Conservation (phyloP, 2,888 invertebrate species). For the Hyles lineata region DNA sequence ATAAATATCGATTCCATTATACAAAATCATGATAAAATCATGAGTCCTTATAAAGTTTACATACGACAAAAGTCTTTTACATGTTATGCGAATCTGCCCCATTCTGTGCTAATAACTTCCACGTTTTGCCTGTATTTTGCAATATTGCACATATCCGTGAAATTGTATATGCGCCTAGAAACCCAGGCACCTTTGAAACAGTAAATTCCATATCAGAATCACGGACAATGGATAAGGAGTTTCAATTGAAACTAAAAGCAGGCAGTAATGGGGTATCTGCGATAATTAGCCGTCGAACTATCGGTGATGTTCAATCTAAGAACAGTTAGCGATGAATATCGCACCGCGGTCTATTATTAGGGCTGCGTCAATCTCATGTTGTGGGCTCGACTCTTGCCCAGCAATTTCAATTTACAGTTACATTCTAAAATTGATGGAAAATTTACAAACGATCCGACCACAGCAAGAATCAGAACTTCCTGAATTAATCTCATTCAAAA, state of each 20-base stretch:
- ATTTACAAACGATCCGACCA: constrained; percentile 32
- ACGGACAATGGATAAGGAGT: constrained; percentile 47
- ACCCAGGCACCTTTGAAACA: constrained; percentile 35
- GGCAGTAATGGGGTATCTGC: constrained; percentile 54
- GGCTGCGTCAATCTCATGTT: constrained; percentile 61
- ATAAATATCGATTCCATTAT: not conserved
- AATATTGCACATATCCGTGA: not conserved
- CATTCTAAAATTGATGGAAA: constrained; percentile 36
- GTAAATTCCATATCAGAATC: constrained; percentile 34
- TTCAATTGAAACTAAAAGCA: constrained; percentile 52
- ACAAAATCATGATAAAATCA: not conserved
- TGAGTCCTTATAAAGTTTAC: not conserved
- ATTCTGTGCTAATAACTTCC: not conserved
- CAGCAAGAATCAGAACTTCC: constrained; percentile 18
- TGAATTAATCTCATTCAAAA: constrained; percentile 26
- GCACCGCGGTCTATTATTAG: constrained; percentile 69
- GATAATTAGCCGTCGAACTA: constrained; percentile 64
- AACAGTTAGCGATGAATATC: constrained; percentile 78
- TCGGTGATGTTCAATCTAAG: constrained; percentile 67
- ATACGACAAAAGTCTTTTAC: not conserved
- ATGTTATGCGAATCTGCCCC: not conserved
- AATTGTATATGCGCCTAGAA: not conserved
- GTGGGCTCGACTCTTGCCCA: constrained; percentile 42
- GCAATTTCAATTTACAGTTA: constrained; percentile 69
- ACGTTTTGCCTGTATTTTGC: not conserved